phyloP scores from a whole-genome alignment of 2,888 invertebrate genomes.

The Rhorus exstirpatorius region DNA sequence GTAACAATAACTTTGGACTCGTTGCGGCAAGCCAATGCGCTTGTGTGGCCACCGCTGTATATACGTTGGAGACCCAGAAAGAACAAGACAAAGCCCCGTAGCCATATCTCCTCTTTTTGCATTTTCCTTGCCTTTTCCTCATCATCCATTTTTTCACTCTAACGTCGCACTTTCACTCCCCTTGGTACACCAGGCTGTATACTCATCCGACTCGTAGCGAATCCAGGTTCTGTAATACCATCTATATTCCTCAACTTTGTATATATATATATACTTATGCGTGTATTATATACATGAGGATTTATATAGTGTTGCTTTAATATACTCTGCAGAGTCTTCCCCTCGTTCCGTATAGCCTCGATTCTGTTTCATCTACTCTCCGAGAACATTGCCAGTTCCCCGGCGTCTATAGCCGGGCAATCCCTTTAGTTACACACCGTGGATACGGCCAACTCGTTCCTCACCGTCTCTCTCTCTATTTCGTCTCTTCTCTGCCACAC shows the following conservation, averaged over 20 bases:
- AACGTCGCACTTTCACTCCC: not conserved
- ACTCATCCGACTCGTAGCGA: slow-evolving; percentile 9
- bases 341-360: slow-evolving; percentile 39
- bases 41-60: not conserved
- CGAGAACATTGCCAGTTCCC: slow-evolving; percentile 11
- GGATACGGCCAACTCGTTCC: slow-evolving; percentile 57
- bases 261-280: not conserved
- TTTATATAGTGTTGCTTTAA: slow-evolving; percentile 49
- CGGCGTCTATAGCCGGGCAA: slow-evolving; percentile 23
- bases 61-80: slow-evolving; percentile 9
- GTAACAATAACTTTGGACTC: slow-evolving; percentile 19
- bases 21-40: slow-evolving; percentile 17
- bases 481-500: slow-evolving; percentile 48
- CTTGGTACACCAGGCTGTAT: too few relatives aligned
- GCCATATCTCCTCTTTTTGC: slow-evolving; percentile 14
- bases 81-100: slow-evolving; percentile 21
- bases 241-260: not conserved
- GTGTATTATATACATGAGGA: slow-evolving; percentile 7
- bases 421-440: slow-evolving; percentile 45
- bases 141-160: slow-evolving; percentile 55
- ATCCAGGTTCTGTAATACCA: slow-evolving; percentile 25
- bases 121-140: slow-evolving; percentile 16
- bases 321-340: slow-evolving; percentile 32
- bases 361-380: slow-evolving; percentile 60
- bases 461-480: slow-evolving; percentile 49